Evolutionary conservation across 2,888 invertebrate species (phyloP).

Genomic region (Seira sanloemensis): DNA sequence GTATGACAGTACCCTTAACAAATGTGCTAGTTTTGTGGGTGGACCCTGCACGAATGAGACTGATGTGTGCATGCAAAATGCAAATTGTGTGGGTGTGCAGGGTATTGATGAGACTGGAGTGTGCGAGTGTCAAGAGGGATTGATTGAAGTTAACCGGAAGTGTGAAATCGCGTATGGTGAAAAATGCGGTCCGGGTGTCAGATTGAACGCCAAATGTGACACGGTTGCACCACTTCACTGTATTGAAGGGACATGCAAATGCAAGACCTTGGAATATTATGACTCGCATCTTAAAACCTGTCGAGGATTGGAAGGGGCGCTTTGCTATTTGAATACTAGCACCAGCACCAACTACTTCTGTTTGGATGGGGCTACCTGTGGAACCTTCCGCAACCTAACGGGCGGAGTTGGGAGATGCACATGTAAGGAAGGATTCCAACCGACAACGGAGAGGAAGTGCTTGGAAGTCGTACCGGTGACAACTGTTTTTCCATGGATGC

Average conservation of each 20-base stretch:
- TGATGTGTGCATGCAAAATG: not conserved
- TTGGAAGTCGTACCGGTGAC: too few species aligned
- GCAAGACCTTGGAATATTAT: conserved; percentile 13
- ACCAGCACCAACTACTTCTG: not conserved
- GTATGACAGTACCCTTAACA: not conserved
- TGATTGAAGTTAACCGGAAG: conserved; percentile 17
- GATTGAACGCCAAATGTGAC: not conserved
- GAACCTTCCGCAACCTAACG: conserved; percentile 7
- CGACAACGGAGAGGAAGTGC: not conserved
- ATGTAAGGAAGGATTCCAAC: not conserved
- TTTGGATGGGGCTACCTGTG: conserved; percentile 6
- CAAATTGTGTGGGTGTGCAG: conserved; percentile 13
- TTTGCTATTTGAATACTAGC: too few species aligned
- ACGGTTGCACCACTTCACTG: conserved; percentile 10
- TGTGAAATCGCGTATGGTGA: conserved; percentile 21
- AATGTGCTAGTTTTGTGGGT: conserved; percentile 12
- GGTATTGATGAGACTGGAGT: not conserved
- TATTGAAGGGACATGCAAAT: conserved; percentile 15
- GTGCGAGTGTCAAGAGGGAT: conserved; percentile 9
- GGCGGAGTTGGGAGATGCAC: not conserved
- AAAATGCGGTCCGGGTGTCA: not conserved
- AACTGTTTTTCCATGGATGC: too few species aligned
- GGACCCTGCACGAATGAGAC: not conserved
- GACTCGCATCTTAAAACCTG: not conserved
- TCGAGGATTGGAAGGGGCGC: conserved; percentile 18